Evolutionary conservation across 2,888 invertebrate genomes (phyloP).

Genomic region (Drosophila koepferae): DNA sequence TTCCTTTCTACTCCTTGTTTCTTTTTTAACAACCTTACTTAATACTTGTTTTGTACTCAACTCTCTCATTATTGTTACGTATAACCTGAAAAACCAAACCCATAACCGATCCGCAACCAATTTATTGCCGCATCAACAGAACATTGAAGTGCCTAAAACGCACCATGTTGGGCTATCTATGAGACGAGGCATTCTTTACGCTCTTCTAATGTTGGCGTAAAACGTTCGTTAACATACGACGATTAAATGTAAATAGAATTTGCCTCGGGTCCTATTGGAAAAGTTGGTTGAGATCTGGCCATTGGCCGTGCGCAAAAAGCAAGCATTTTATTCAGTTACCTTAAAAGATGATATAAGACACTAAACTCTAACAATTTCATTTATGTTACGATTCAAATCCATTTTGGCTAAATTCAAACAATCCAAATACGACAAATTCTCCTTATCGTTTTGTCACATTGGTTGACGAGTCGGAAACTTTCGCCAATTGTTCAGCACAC

Average conservation of each 20-base stretch:
- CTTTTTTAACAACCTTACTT: conserved; percentile 50
- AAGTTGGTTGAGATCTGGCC: conserved; percentile 71
- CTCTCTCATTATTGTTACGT: conserved; percentile 38
- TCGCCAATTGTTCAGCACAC: conserved; percentile 82
- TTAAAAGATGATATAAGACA: conserved; percentile 80
- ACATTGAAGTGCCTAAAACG: conserved; percentile 83
- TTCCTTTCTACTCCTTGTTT: conserved; percentile 73
- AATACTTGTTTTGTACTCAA: conserved; percentile 33
- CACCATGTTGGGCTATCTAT: conserved; percentile 83
- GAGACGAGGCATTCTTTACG: conserved; percentile 71
- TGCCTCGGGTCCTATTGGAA: conserved; percentile 66
- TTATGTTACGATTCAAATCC: conserved; percentile 45
- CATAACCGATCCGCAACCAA: conserved; percentile 35
- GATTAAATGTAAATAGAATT: conserved; percentile 37
- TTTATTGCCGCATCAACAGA: conserved; percentile 64
- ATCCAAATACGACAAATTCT: conserved; percentile 31
- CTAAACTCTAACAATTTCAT: conserved; percentile 55
- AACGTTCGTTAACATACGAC: conserved; percentile 8
- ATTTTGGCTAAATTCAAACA: conserved; percentile 40
- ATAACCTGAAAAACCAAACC: not conserved
- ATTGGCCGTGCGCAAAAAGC: conserved; percentile 43
- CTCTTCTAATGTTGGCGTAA: conserved; percentile 68
- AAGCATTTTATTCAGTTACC: conserved; percentile 66
- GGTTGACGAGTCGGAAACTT: conserved; percentile 48
- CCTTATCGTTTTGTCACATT: conserved; percentile 52